These are phyloP conservation scores for Pteropus alecto DNA, from an alignment of 2,113 vertebrate genomes.

Conservation along the genomic window DNA sequence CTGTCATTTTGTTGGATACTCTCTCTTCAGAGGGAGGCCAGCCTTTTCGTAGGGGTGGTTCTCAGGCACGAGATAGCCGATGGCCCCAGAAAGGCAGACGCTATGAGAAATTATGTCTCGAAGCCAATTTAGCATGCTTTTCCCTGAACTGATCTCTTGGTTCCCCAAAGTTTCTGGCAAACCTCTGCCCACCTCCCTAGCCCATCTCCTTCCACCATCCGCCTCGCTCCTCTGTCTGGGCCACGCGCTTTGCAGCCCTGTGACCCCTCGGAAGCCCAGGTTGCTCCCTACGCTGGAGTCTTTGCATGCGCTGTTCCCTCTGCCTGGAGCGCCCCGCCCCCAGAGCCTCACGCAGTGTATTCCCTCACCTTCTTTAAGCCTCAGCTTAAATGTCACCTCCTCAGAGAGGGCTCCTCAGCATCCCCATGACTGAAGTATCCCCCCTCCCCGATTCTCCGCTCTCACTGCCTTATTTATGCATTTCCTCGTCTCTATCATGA, in stretches of 20 bases:
- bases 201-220: fast-evolving
- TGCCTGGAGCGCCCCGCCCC: neutral
- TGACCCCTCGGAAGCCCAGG: neutral
- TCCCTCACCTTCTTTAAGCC: neutral
- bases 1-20: no score
- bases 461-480: neutral
- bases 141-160: neutral
- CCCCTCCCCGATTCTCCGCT: fast-evolving
- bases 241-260: neutral
- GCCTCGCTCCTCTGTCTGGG: neutral
- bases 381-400: neutral
- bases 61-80: no score
- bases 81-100: neutral
- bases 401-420: neutral
- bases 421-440: neutral
- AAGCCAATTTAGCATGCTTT: neutral
- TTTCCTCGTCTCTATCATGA: neutral
- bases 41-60: fast-evolving
- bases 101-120: neutral
- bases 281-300: neutral
- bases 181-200: neutral
- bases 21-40: neutral
- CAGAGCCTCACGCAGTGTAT: neutral
- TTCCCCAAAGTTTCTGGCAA: neutral
- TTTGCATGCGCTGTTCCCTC: neutral